phyloP scores from a whole-genome alignment of 1,140 invertebrate species.

The Tetramorium simillimum region DNA sequence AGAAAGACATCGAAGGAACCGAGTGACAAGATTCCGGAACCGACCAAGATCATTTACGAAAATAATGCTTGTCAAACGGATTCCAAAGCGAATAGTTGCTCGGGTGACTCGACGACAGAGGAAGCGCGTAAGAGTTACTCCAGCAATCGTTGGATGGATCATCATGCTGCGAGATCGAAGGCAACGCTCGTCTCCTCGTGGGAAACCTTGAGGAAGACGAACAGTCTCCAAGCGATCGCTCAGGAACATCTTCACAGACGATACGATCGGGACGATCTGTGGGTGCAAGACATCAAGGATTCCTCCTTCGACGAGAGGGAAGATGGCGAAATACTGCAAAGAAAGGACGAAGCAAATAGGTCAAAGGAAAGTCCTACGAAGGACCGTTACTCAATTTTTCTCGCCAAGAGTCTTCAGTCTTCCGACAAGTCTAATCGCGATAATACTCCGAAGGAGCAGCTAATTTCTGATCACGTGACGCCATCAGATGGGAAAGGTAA shows the following conservation, averaged over 20 bases:
- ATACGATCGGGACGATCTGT: constrained; percentile 59
- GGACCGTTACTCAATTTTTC: constrained; percentile 48
- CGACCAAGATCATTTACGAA: constrained; percentile 61
- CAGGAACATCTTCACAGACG: constrained; percentile 34
- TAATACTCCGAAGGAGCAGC: background rate
- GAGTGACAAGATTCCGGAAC: background rate
- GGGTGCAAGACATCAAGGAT: constrained; percentile 45
- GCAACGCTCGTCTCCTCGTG: background rate
- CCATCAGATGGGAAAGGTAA: background rate
- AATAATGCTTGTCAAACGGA: constrained; percentile 61
- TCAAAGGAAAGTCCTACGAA: background rate
- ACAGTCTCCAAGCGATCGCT: background rate
- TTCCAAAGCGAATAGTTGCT: constrained; percentile 36
- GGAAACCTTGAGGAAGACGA: background rate
- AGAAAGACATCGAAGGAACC: constrained; percentile 12
- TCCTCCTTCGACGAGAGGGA: background rate
- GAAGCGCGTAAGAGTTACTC: background rate
- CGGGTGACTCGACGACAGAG: constrained; percentile 46
- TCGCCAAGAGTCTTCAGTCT: background rate
- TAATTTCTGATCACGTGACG: background rate
- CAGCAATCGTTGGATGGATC: background rate
- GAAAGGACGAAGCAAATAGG: background rate
- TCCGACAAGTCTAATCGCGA: background rate
- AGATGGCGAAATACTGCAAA: background rate
- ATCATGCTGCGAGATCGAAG: background rate